Evolutionary conservation across 2,797 vertebrate genomes (phyloP).

Genomic region (Numenius phaeopus): DNA sequence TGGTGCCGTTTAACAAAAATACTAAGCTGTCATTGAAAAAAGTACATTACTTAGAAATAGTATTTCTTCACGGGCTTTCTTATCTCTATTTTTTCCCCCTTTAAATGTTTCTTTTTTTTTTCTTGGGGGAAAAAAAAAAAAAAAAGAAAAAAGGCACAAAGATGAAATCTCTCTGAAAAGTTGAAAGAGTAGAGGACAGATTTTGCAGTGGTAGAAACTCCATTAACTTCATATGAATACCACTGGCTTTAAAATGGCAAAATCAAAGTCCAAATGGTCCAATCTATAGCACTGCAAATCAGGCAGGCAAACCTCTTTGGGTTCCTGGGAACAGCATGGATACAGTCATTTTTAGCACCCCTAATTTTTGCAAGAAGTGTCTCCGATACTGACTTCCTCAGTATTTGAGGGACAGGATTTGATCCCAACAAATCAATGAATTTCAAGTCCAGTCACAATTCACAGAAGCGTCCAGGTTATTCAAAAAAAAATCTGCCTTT

Average conservation of each 20-base stretch:
- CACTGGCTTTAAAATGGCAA: background rate
- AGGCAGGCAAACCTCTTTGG: background rate
- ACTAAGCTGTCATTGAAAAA: slow-evolving; percentile 72
- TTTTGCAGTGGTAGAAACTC: background rate
- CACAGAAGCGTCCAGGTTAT: background rate
- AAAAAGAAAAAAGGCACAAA: background rate
- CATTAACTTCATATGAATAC: background rate
- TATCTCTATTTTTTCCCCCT: slow-evolving; percentile 39
- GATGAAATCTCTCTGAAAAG: slow-evolving; percentile 45
- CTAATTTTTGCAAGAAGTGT: background rate
- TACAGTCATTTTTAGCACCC: background rate
- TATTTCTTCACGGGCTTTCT: slow-evolving; percentile 54
- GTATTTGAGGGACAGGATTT: background rate
- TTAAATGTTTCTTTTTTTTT: slow-evolving; percentile 15
- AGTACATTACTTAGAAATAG: slow-evolving; percentile 63
- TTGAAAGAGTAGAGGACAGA: background rate
- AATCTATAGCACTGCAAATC: background rate
- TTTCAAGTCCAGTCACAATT: background rate
- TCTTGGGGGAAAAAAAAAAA: background rate
- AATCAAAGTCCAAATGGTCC: background rate
- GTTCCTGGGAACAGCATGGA: fast-evolving
- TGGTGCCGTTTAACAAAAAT: slow-evolving; percentile 80
- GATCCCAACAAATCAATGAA: background rate
- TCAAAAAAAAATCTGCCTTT: background rate
- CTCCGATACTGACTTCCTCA: background rate